Evolutionary conservation across 1,140 invertebrate genomes (phyloP).

Genomic region (Drosophila orena): DNA sequence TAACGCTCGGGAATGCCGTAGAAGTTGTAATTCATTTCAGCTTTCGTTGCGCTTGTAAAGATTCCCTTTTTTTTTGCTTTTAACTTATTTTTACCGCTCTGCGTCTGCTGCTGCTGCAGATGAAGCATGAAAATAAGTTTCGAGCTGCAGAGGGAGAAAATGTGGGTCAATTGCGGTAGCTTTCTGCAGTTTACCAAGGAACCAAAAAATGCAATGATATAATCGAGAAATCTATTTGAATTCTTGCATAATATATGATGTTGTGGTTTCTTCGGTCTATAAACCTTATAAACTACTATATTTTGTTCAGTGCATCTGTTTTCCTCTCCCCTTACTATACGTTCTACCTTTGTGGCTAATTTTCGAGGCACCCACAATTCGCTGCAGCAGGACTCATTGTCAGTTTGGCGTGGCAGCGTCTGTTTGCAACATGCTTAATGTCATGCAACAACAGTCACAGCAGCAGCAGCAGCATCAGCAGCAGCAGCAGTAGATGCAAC

Average conservation of each 20-base stretch:
- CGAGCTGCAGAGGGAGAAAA: conserved; percentile 27
- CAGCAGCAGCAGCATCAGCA: conserved; percentile 50
- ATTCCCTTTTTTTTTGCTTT: conserved; percentile 16
- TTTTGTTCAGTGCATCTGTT: conserved; percentile 1
- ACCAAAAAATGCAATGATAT: no score
- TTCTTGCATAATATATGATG: no score
- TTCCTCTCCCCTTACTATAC: background rate
- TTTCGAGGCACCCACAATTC: conserved; percentile 81
- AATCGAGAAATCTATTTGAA: no score
- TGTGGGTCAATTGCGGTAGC: background rate
- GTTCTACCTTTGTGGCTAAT: conserved; percentile 64
- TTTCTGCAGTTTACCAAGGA: no score
- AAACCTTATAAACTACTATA: no score
- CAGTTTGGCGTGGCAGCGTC: conserved; percentile 60
- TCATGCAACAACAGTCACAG: conserved; percentile 53
- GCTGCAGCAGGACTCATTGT: conserved; percentile 63
- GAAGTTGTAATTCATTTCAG: conserved; percentile 78
- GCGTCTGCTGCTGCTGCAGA: conserved; percentile 43
- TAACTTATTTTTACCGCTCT: conserved; percentile 26
- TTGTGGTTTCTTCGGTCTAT: no score
- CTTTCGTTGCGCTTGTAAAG: conserved; percentile 81
- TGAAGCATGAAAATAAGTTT: conserved; percentile 82
- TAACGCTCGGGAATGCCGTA: conserved; percentile 42
- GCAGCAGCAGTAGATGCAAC: conserved; percentile 35
- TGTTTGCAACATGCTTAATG: conserved; percentile 83